Base-by-base conservation (phyloP, 2,888 invertebrate genomes). In the Hydroisotoma schaefferi region DNA sequence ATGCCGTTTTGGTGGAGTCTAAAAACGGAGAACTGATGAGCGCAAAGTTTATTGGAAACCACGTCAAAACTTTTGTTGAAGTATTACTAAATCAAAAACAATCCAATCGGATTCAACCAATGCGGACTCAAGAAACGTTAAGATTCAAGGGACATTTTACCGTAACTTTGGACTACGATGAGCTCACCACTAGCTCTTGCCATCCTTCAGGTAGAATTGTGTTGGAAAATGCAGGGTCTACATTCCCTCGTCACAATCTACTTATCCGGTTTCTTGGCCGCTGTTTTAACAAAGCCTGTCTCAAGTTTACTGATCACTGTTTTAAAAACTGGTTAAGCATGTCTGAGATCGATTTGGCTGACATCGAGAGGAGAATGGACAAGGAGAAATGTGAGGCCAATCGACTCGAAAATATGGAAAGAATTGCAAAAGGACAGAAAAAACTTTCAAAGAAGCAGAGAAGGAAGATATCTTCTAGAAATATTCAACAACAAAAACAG, bases 21-120 rank as follows among this genome's bases (percentile, higher is more conserved):
- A 4, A 27, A 18, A 22, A 29, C 25, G 26, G 20, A 40, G 53
- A 53, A n/a, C 12, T 53, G 25, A 53, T 33, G n/a, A 53, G 43
- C 23, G n/a, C 2, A 25, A 53, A 53, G 23, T 53, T 37, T 26
- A 40, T 53, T 26, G 40, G 53, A 23, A 38, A 37, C 25, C 38
- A 53, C 38, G 23, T 37, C 4, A 5, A 29, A 12, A 25, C 38
- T 2, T 22, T 53, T 23, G 27, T 53, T 26, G n/a, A 26, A 25
- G 26, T 53, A 3, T 15, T 53, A 2, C 38, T 53, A 43, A 43
- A 37, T 25, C 40, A 53, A 3, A 23, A 25, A 5, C 22, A 8
- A 2, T 15, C 25, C 25, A 23, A 46, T 18, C 43, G 12, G 18
- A 37, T 25, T 5, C 5, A 53, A 10, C 23, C 37, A 4, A 23